A percentile compares a stretch with the other conserved stretches of the same genome.
These are phyloP conservation scores for Bungarus multicinctus DNA, from an alignment of 2,113 vertebrate genomes.

Conservation along the genomic window DNA sequence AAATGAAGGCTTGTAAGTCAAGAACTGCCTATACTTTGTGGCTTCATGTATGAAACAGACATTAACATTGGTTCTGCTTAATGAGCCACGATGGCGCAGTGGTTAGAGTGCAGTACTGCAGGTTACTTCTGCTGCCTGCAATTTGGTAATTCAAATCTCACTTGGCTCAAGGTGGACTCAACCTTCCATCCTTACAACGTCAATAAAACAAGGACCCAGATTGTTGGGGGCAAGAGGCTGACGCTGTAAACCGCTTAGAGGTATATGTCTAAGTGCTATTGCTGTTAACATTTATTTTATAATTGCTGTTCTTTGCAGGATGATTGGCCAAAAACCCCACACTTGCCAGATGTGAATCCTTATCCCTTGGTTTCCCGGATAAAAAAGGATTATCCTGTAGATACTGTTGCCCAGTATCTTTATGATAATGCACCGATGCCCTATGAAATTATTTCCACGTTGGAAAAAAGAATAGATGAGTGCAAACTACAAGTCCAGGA, in stretches of 20 bases:
- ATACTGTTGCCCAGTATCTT: slow-evolving; percentile 41
- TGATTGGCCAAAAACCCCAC: slow-evolving; percentile 48
- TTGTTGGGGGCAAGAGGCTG: no score
- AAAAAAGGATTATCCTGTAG: slow-evolving; percentile 43
- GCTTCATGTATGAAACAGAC: background rate
- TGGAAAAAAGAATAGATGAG: slow-evolving; percentile 45
- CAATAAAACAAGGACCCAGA: no score
- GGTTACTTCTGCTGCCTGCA: no score
- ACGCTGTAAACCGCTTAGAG: no score
- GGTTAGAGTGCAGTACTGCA: no score
- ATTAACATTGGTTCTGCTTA: background rate
- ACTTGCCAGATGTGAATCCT: slow-evolving; percentile 5
- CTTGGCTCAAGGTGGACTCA: no score
- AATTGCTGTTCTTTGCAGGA: slow-evolving; percentile 49
- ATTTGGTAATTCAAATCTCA: no score
- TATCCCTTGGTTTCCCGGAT: slow-evolving; percentile 23
- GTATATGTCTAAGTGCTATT: no score
- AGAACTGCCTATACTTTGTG: background rate
- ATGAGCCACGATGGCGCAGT: no score
- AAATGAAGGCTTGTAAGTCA: background rate
- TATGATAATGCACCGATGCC: slow-evolving; percentile 36
- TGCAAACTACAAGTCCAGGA: slow-evolving; percentile 37
- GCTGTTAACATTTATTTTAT: slow-evolving; percentile 10
- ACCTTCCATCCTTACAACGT: no score
- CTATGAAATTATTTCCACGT: background rate